A percentile compares a stretch with the other conserved stretches of the same genome.
Conservation (phyloP, 2,113 vertebrate species). For the Choloepus hoffmanni region DNA sequence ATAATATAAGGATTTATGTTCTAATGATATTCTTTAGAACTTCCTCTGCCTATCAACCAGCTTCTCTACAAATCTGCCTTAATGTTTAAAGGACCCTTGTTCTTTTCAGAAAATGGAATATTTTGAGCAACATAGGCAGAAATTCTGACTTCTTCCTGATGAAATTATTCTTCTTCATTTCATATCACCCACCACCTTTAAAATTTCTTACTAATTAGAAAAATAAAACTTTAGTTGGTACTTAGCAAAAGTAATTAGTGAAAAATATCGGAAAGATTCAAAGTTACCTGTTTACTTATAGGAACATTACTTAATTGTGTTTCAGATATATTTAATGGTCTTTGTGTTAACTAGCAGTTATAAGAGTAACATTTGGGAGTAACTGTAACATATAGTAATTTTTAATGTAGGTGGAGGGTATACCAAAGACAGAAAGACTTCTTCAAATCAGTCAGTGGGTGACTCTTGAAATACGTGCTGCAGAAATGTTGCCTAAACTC, state of each 20-base stretch:
- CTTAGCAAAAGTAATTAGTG: constrained; percentile 34
- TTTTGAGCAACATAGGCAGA: constrained; percentile 18
- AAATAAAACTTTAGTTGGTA: constrained; percentile 53
- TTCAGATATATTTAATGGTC: constrained; percentile 17
- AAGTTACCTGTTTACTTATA: neutral
- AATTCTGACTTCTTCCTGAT: constrained; percentile 29
- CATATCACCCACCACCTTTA: neutral
- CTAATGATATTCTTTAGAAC: constrained; percentile 47
- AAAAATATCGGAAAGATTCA: neutral
- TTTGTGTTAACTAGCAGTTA: constrained; percentile 7
- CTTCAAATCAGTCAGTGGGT: neutral
- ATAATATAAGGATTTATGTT: constrained; percentile 1
- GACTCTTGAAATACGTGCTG: neutral
- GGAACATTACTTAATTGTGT: constrained; percentile 13
- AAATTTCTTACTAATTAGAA: constrained; percentile 33
- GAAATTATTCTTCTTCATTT: constrained; percentile 41
- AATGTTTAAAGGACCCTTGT: constrained; percentile 25
- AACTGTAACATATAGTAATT: constrained; percentile 25
- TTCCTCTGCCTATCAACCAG: neutral
- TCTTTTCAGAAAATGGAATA: constrained; percentile 41
- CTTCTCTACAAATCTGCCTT: constrained; percentile 42
- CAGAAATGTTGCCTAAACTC: neutral
- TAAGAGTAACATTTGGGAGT: constrained; percentile 7
- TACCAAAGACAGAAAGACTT: constrained; percentile 36
- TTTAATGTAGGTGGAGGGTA: neutral